Conservation (phyloP, 2,113 vertebrate genomes). For the Bubalus kerabau region DNA sequence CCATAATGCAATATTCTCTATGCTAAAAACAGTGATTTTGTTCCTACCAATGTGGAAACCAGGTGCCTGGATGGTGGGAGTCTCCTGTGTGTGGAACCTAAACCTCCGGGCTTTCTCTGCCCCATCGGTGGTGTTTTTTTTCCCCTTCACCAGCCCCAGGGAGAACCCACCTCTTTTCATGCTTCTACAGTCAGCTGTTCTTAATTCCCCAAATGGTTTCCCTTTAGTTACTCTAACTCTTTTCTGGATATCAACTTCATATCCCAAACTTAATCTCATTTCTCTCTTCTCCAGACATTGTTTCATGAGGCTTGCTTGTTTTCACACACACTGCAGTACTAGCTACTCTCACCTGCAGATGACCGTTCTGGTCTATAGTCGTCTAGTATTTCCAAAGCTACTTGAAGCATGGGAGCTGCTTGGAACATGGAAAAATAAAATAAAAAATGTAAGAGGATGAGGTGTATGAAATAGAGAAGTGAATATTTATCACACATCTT, state of each 20-base stretch:
- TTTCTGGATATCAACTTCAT: not conserved
- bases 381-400: not conserved
- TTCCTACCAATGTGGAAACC: not conserved
- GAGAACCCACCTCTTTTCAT: not conserved
- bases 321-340: not conserved
- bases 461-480: not conserved
- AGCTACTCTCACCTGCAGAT: not conserved
- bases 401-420: not conserved
- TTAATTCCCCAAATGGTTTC: not conserved
- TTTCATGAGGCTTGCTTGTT: not conserved
- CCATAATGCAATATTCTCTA: not conserved
- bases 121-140: rapidly evolving
- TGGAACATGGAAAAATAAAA: not conserved
- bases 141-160: rapidly evolving
- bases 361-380: rapidly evolving
- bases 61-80: rapidly evolving
- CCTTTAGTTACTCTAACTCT: not conserved
- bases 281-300: no score
- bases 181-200: not conserved
- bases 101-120: not conserved
- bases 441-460: not conserved
- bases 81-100: no score
- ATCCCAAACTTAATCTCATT: not conserved
- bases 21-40: not conserved
- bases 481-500: not conserved